phyloP scores from a whole-genome alignment of 2,797 vertebrate genomes.

The Ctenochaetus hawaiiensis region DNA sequence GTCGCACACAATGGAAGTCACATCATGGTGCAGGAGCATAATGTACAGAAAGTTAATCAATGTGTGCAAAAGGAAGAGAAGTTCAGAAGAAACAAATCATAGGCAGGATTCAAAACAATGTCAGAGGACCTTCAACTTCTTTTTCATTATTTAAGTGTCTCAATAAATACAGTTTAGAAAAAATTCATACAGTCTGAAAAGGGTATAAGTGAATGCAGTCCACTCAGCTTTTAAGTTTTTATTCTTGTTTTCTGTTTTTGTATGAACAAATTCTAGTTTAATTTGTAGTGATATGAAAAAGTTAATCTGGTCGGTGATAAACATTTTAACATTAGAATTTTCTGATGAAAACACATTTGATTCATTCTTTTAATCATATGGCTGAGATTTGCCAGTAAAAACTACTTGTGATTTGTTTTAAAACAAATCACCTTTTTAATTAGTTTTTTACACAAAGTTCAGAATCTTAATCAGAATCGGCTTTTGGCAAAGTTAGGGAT shows the following conservation, averaged over 20 bases:
- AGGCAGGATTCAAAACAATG: not conserved
- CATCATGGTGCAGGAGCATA: conserved; percentile 9
- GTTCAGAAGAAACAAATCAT: not conserved
- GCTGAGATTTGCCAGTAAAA: not conserved
- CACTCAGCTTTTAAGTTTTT: not conserved
- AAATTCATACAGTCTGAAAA: conserved; percentile 5
- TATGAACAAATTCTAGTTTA: not conserved
- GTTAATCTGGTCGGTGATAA: not conserved
- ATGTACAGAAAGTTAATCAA: conserved; percentile 10
- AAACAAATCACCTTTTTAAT: not conserved
- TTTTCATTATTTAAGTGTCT: not conserved
- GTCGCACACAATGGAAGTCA: conserved; percentile 57
- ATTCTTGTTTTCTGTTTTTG: not conserved
- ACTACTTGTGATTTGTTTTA: not conserved
- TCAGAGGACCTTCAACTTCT: not conserved
- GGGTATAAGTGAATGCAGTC: not conserved
- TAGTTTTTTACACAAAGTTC: not conserved
- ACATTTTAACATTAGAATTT: not conserved
- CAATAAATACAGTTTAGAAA: not conserved
- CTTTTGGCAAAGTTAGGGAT: too few species aligned
- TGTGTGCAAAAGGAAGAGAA: not conserved
- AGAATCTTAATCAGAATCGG: too few species aligned
- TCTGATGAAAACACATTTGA: not conserved
- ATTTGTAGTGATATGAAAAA: not conserved
- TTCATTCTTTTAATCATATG: not conserved